Conservation (phyloP, 2,113 vertebrate genomes). For the pig (Sus scrofa) region DNA sequence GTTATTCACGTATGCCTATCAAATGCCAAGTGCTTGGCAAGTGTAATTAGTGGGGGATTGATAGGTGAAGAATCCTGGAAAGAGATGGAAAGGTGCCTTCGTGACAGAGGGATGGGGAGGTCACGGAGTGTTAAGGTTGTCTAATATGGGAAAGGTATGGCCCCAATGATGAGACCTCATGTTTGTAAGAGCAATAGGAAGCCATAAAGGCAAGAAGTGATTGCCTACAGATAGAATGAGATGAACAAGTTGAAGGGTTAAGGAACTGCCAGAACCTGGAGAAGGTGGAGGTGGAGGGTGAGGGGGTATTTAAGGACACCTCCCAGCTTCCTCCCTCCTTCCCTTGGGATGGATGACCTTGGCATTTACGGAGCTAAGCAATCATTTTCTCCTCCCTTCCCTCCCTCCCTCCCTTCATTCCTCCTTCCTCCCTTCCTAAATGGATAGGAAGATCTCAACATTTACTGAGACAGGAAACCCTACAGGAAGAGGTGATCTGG, state of each 20-base stretch:
- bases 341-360: no score
- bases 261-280: background rate
- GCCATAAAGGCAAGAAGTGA: background rate
- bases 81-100: no score
- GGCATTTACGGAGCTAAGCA: no score
- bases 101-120: background rate
- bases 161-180: rapidly evolving
- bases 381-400: no score
- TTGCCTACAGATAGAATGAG: background rate
- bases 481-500: background rate
- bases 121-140: rapidly evolving
- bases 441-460: background rate
- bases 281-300: no score
- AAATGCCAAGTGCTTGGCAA: background rate
- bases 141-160: background rate
- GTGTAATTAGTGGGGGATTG: background rate
- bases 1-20: background rate
- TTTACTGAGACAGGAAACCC: background rate
- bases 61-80: background rate
- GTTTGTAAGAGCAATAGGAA: background rate
- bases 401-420: background rate
- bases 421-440: background rate
- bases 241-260: background rate
- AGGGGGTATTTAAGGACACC: background rate
- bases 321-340: no score